A percentile compares a stretch with the other conserved stretches of the same genome.
These are phyloP conservation scores for Spodoptera picta DNA, from an alignment of 2,888 invertebrate species.

Conservation along the genomic window DNA sequence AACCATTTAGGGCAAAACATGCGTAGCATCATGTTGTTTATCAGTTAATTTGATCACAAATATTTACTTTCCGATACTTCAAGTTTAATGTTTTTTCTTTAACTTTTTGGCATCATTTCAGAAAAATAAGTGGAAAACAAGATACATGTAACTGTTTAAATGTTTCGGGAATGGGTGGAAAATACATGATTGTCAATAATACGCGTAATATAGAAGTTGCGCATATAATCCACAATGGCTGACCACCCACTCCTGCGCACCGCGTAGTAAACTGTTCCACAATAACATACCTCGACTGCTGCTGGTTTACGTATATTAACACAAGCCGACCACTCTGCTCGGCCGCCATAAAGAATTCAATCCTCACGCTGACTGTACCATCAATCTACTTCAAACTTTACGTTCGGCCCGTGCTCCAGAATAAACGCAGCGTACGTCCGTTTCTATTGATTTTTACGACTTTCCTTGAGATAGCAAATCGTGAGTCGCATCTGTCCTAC, in stretches of 20 bases:
- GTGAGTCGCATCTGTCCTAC: conserved; percentile 63
- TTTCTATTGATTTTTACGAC: conserved; percentile 55
- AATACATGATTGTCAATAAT: conserved; percentile 46
- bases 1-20: no score
- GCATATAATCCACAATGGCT: conserved; percentile 64
- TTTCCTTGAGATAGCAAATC: conserved; percentile 47
- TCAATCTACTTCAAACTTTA: conserved; percentile 32
- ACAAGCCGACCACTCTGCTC: conserved; percentile 32
- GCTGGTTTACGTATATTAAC: conserved; percentile 46
- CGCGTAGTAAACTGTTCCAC: conserved; percentile 69
- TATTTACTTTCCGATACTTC: conserved; percentile 18
- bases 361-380: conserved; percentile 20
- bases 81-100: conserved; percentile 22
- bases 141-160: conserved; percentile 15
- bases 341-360: conserved; percentile 37
- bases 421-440: conserved; percentile 28
- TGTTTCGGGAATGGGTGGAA: conserved; percentile 16
- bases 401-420: conserved; percentile 20
- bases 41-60: conserved; percentile 20
- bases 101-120: conserved; percentile 35
- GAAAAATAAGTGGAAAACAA: conserved; percentile 26
- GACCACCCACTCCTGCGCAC: conserved; percentile 61
- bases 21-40: conserved; percentile 1
- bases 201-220: conserved; percentile 59
- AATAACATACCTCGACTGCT: conserved; percentile 64